Conservation (phyloP, 2,797 vertebrate genomes). For the Ambastaia sidthimunki region DNA sequence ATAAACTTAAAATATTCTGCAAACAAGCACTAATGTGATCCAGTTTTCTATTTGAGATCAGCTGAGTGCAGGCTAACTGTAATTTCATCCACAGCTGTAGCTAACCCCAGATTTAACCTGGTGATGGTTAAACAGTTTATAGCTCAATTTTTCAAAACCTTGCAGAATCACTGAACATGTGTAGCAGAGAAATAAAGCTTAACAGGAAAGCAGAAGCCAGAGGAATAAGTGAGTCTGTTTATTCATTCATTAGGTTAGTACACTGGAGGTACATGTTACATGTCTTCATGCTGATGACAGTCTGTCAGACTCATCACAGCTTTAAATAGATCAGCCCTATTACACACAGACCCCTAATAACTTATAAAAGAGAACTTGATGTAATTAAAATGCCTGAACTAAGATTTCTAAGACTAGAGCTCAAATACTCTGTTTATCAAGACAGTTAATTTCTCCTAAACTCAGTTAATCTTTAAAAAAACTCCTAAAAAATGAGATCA, state of each 20-base stretch:
- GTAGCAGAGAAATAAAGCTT: neutral
- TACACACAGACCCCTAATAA: slow-evolving; percentile 59
- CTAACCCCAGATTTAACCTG: neutral
- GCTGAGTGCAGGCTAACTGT: neutral
- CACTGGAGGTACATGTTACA: slow-evolving; percentile 16
- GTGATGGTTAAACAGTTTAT: neutral
- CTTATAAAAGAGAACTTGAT: slow-evolving; percentile 58
- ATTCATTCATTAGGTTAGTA: no score
- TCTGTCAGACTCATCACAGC: slow-evolving; percentile 65
- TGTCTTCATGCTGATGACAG: slow-evolving; percentile 68
- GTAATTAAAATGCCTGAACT: slow-evolving; percentile 50
- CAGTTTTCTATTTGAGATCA: neutral
- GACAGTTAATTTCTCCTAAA: no score
- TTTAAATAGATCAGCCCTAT: slow-evolving; percentile 72
- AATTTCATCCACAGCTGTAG: slow-evolving; percentile 3
- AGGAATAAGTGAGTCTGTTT: neutral
- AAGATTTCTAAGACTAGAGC: neutral
- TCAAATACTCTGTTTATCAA: neutral
- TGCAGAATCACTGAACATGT: neutral
- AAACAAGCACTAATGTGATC: neutral
- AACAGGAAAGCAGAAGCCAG: neutral
- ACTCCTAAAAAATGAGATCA: no score
- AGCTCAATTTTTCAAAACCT: neutral
- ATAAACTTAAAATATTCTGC: neutral
- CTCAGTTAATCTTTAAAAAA: no score